Percentiles rank a stretch among this genome's conserved stretches.
These are phyloP conservation scores for Dallia pectoralis DNA, from an alignment of 2,797 vertebrate genomes.

Conservation along the genomic window DNA sequence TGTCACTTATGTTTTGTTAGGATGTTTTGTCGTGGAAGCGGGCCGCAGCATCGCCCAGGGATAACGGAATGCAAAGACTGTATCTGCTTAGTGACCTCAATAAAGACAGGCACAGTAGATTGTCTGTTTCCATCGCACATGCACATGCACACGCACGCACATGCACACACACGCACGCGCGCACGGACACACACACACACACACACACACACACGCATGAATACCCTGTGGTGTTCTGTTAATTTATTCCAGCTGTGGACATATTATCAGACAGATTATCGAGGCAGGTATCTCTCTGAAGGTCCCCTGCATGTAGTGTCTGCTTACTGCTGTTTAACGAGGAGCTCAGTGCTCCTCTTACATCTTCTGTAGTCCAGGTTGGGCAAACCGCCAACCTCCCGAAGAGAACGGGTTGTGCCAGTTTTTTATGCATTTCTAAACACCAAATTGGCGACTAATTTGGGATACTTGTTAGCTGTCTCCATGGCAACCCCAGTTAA, in stretches of 20 bases:
- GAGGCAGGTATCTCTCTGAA: neutral
- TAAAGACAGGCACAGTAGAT: neutral
- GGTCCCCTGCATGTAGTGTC: neutral
- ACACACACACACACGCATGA: neutral
- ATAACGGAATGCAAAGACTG: neutral
- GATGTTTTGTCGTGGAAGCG: neutral
- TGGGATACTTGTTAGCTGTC: neutral
- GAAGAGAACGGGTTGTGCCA: neutral
- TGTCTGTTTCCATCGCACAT: constrained; percentile 6
- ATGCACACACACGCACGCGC: neutral
- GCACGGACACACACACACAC: constrained; percentile 13
- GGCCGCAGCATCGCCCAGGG: neutral
- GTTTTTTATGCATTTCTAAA: neutral
- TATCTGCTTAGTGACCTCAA: neutral
- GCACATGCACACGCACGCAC: constrained; percentile 9
- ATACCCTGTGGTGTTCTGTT: too few species aligned
- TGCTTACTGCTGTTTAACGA: neutral
- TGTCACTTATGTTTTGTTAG: neutral
- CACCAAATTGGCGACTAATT: neutral
- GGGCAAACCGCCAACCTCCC: neutral
- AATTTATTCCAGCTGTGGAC: neutral
- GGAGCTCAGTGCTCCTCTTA: neutral
- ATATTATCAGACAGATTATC: neutral
- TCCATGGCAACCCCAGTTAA: constrained; percentile 8
- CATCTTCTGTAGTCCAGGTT: neutral